phyloP scores from a whole-genome alignment of 2,797 vertebrate genomes.

The Pelodytes ibericus region DNA sequence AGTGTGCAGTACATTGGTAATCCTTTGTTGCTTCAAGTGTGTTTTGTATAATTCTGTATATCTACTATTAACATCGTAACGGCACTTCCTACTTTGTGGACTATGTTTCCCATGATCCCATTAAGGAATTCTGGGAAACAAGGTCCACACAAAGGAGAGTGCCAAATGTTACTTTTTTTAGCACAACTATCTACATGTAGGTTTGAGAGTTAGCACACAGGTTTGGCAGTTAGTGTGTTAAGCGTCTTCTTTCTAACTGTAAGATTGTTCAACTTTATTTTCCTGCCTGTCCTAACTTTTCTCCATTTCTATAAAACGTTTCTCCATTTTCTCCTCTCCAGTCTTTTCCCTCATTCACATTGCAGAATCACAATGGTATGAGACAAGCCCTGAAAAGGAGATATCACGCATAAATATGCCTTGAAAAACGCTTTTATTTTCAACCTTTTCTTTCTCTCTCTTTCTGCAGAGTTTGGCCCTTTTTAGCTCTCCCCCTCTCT shows the following conservation, averaged over 20 bases:
- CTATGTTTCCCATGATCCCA: too few species aligned
- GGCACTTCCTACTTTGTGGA: too few species aligned
- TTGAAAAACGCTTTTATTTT: conserved; percentile 46
- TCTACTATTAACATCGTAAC: too few species aligned
- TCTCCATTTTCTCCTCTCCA: conserved; percentile 17
- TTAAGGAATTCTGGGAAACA: too few species aligned
- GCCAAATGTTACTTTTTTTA: too few species aligned
- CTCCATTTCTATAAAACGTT: conserved; percentile 12
- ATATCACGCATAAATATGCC: conserved; percentile 39
- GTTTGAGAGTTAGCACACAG: background rate
- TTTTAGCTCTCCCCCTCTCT: conserved; percentile 58
- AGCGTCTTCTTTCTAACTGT: conserved; percentile 3
- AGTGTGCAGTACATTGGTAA: too few species aligned
- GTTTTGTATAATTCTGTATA: too few species aligned
- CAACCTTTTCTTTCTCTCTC: conserved; percentile 60
- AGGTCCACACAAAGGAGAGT: too few species aligned
- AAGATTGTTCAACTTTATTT: conserved; percentile 30
- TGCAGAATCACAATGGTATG: conserved; percentile 43
- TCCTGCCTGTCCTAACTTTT: background rate
- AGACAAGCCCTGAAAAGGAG: conserved; percentile 38
- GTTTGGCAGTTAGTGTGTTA: conserved; percentile 35
- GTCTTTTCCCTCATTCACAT: conserved; percentile 12
- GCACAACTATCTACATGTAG: too few species aligned
- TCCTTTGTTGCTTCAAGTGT: too few species aligned
- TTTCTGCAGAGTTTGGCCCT: conserved; percentile 58